These are phyloP conservation scores for Camelus bactrianus DNA, from an alignment of 2,113 vertebrate genomes.

Conservation along the genomic window DNA sequence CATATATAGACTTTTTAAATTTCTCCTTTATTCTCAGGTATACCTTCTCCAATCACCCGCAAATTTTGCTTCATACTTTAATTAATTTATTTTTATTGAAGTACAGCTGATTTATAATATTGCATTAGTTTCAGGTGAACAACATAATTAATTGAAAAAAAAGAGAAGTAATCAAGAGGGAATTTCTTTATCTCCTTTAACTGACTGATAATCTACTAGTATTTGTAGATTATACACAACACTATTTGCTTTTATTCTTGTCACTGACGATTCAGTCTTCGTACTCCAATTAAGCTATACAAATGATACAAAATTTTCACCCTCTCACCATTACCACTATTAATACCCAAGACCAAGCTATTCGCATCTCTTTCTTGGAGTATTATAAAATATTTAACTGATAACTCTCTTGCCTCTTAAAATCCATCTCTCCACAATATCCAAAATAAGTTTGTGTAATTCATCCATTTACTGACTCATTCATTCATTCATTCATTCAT, in stretches of 20 bases:
- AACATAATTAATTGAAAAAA: not conserved
- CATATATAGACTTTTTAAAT: not conserved
- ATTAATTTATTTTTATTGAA: not conserved
- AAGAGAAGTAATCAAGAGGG: not conserved
- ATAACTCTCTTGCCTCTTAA: not conserved
- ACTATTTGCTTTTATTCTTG: not conserved
- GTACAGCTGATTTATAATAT: not conserved
- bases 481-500: not conserved
- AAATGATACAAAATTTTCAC: not conserved
- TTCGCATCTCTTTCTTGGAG: not conserved
- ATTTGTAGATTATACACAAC: not conserved
- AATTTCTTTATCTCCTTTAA: not conserved
- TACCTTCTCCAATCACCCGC: not conserved
- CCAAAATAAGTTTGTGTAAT: not conserved
- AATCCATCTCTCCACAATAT: not conserved
- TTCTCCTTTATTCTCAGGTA: not conserved
- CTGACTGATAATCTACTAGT: not conserved
- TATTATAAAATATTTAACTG: not conserved
- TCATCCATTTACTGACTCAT: not conserved
- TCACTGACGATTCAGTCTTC: not conserved
- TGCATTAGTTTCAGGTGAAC: not conserved
- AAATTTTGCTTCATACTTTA: not conserved
- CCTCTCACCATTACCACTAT: not conserved
- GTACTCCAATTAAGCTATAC: not conserved
- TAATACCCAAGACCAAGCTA: not conserved